These are phyloP conservation scores for Alexandromys fortis DNA, from an alignment of 2,113 vertebrate species.

Conservation along the genomic window DNA sequence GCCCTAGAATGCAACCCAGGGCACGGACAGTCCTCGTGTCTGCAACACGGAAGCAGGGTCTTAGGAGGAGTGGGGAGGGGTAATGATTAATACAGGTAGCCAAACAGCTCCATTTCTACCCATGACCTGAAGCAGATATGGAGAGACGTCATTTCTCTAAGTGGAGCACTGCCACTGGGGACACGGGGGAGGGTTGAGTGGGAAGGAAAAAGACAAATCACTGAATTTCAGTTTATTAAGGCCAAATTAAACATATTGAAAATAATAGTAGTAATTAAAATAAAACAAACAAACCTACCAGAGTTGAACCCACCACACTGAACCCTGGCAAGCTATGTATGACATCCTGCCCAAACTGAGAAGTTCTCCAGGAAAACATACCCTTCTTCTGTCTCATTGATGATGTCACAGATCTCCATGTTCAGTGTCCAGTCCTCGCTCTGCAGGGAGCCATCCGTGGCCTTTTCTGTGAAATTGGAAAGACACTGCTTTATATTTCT, in stretches of 20 bases:
- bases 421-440: conserved; percentile 99
- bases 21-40: background rate
- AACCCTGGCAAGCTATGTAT: background rate
- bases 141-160: background rate
- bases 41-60: background rate
- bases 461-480: conserved; percentile 91
- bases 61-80: background rate
- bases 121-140: conserved; percentile 29
- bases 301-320: background rate
- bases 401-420: conserved; percentile 99
- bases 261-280: background rate
- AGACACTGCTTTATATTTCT: conserved; percentile 71
- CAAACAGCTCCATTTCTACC: background rate
- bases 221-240: background rate
- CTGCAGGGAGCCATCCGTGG: conserved; percentile 97
- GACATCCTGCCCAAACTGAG: background rate
- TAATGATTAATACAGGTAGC: background rate
- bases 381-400: conserved; percentile 99
- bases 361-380: conserved; percentile 79
- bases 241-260: background rate
- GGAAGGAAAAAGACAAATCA: background rate
- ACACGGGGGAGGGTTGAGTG: rapidly evolving
- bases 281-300: background rate
- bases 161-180: background rate
- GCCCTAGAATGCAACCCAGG: background rate